Conservation (phyloP, 2,797 vertebrate species). For the Melopsittacus undulatus region DNA sequence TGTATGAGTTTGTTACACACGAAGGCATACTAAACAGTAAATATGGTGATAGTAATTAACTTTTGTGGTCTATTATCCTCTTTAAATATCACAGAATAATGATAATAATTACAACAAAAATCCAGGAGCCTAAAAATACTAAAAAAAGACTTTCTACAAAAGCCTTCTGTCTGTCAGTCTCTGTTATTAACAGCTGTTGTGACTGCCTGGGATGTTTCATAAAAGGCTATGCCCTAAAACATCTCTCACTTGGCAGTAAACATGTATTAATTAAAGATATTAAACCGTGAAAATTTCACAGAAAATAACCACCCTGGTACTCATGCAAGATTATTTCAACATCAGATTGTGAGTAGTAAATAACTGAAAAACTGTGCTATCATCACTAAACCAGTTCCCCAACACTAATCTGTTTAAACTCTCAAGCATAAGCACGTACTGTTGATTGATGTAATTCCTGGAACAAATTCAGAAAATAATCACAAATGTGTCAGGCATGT, state of each 20-base stretch:
- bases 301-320: neutral
- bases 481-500: neutral
- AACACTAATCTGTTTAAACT: constrained; percentile 42
- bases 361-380: constrained; percentile 6
- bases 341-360: constrained; percentile 8
- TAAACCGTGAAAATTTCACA: neutral
- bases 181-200: neutral
- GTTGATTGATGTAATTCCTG: constrained; percentile 52
- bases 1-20: neutral
- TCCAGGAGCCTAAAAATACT: neutral
- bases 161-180: neutral
- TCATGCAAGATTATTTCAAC: neutral
- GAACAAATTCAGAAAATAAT: constrained; percentile 10
- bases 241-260: neutral
- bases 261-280: neutral
- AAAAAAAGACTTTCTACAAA: neutral
- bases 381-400: neutral
- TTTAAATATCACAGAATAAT: neutral
- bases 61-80: neutral
- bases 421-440: neutral
- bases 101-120: neutral
- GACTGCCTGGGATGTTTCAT: neutral
- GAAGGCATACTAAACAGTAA: neutral
- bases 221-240: neutral
- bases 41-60: neutral